Conservation (phyloP, 1,140 invertebrate genomes). For the Caerostris extrusa region DNA sequence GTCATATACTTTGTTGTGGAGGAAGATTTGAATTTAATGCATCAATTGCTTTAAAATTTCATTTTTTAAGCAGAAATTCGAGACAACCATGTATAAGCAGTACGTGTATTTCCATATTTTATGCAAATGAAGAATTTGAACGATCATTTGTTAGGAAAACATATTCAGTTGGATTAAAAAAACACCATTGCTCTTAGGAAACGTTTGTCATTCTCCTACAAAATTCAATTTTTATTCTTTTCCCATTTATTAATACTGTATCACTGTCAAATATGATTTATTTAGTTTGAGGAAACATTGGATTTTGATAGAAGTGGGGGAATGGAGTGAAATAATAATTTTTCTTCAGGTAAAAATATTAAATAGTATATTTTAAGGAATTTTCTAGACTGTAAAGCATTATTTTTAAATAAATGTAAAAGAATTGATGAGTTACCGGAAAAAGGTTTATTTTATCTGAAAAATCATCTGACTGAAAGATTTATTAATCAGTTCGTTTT, state of each 20-base stretch:
- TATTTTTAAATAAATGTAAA: background rate
- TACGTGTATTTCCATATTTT: background rate
- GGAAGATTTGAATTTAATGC: no score
- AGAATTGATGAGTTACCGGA: no score
- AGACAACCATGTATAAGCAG: no score
- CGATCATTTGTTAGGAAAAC: background rate
- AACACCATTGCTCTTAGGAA: background rate
- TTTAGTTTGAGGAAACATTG: background rate
- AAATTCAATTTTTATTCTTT: background rate
- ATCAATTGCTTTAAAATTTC: no score
- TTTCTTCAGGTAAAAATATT: background rate
- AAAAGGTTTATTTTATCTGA: no score
- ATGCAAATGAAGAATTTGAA: background rate
- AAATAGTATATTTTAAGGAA: background rate
- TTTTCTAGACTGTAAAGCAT: no score
- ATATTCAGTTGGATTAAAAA: background rate
- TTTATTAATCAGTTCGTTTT: no score
- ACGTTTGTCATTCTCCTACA: background rate
- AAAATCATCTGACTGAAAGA: no score
- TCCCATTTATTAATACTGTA: constrained; percentile 4
- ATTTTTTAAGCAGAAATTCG: no score
- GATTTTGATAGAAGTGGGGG: background rate
- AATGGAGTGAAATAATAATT: background rate
- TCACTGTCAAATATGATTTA: background rate
- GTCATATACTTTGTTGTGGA: no score